Evolutionary conservation across 2,888 invertebrate genomes (phyloP).

Genomic region (Drosophila rubida): DNA sequence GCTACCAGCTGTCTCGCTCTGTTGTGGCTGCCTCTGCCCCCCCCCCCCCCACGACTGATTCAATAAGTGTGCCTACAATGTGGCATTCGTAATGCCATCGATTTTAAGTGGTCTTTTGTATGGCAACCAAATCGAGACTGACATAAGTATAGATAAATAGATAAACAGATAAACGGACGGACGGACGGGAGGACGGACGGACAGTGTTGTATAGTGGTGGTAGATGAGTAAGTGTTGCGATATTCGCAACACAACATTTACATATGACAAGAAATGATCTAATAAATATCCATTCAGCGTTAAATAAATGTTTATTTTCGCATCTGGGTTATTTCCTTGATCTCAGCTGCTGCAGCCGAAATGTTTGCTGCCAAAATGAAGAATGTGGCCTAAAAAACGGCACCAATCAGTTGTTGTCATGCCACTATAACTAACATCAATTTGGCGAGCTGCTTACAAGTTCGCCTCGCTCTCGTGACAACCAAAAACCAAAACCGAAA

Average conservation of each 20-base stretch:
- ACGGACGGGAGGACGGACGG: constrained; percentile 7
- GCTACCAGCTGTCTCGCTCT: not conserved
- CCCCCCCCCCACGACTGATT: too few species aligned
- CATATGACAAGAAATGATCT: constrained; percentile 4
- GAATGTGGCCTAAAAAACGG: constrained; percentile 1
- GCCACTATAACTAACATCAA: not conserved
- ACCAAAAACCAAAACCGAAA: too few species aligned
- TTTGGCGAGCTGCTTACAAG: not conserved
- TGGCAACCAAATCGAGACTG: constrained; percentile 53
- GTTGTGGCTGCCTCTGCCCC: not conserved
- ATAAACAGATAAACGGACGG: constrained; percentile 21
- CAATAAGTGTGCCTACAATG: constrained; percentile 48
- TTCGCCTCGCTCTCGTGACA: not conserved
- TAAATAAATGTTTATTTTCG: constrained; percentile 2
- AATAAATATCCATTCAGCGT: not conserved
- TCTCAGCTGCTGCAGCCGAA: not conserved
- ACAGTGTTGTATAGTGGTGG: constrained; percentile 2
- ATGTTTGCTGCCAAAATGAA: constrained; percentile 3
- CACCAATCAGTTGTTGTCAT: not conserved
- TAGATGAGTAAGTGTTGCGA: constrained; percentile 6
- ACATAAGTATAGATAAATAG: constrained; percentile 35
- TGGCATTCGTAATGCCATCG: constrained; percentile 43
- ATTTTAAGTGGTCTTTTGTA: constrained; percentile 72
- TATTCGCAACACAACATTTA: constrained; percentile 14
- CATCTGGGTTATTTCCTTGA: constrained; percentile 1